Evolutionary conservation across 2,797 vertebrate genomes (phyloP).

Genomic region (Clarias platycephalus): DNA sequence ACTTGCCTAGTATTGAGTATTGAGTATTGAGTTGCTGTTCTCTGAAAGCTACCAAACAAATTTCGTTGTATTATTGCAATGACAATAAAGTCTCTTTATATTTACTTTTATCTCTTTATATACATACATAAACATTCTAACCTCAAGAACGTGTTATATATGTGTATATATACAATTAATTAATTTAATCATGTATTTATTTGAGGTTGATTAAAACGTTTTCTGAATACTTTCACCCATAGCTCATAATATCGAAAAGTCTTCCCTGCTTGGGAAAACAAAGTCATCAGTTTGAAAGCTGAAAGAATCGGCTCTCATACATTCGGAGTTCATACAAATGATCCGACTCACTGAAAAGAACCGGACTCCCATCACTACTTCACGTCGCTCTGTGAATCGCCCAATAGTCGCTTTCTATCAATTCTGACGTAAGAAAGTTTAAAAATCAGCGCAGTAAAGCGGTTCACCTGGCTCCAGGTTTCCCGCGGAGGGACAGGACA

Average conservation of each 20-base stretch:
- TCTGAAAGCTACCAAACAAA: too few relatives aligned
- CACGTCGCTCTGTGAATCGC: background rate
- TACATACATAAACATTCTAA: too few relatives aligned
- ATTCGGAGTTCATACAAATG: background rate
- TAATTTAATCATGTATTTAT: background rate
- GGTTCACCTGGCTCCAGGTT: conserved; percentile 38
- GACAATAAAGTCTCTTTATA: too few relatives aligned
- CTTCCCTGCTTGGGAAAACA: background rate
- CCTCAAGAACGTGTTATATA: too few relatives aligned
- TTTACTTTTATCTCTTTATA: too few relatives aligned
- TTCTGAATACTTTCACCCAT: background rate
- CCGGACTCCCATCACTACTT: background rate
- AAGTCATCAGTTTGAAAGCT: background rate
- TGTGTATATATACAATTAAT: too few relatives aligned
- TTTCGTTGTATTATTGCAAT: too few relatives aligned
- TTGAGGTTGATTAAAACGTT: background rate
- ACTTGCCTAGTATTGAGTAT: too few relatives aligned
- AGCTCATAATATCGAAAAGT: background rate
- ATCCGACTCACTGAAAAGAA: background rate
- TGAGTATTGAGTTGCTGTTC: too few relatives aligned
- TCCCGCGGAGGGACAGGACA: background rate
- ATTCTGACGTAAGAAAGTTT: conserved; percentile 45
- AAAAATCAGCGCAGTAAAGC: conserved; percentile 31
- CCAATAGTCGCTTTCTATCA: conserved; percentile 34
- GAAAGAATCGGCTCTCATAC: background rate